phyloP scores from a whole-genome alignment of 2,888 invertebrate genomes.

The Glomeris marginata region DNA sequence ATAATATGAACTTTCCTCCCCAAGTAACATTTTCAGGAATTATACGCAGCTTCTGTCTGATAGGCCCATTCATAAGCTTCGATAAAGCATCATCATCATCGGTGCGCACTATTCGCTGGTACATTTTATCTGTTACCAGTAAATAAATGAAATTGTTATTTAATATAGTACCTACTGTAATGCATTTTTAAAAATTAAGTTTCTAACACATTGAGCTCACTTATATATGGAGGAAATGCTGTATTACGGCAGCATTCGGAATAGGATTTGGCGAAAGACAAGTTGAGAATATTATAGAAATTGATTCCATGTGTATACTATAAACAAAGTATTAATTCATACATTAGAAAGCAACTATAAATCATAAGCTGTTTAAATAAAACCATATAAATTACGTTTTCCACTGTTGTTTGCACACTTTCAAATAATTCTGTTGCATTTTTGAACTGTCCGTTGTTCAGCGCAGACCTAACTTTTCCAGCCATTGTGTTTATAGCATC shows the following conservation, averaged over 20 bases:
- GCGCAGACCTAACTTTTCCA: slow-evolving; percentile 38
- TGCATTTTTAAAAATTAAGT: too few species aligned
- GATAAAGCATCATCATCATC: slow-evolving; percentile 23
- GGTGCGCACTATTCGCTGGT: slow-evolving; percentile 19
- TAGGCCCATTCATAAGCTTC: slow-evolving; percentile 53
- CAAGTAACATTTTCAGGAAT: slow-evolving; percentile 49
- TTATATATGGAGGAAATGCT: too few species aligned
- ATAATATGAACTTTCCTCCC: slow-evolving; percentile 34
- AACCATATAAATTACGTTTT: too few species aligned
- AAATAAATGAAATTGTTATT: neutral
- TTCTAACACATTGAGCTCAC: too few species aligned
- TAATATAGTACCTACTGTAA: neutral
- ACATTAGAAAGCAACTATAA: neutral
- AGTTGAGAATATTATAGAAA: slow-evolving; percentile 59
- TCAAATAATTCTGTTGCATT: slow-evolving; percentile 50
- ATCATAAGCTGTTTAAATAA: too few species aligned
- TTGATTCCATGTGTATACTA: slow-evolving; percentile 47
- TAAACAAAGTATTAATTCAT: neutral
- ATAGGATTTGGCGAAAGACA: too few species aligned
- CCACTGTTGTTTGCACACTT: slow-evolving; percentile 43
- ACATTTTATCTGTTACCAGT: slow-evolving; percentile 16
- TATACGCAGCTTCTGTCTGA: slow-evolving; percentile 44
- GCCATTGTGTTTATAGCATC: slow-evolving; percentile 43
- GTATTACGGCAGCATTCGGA: too few species aligned
- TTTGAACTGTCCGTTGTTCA: slow-evolving; percentile 41